Evolutionary conservation across 2,797 vertebrate species (phyloP).

Genomic region (Hoplostethus mediterraneus): DNA sequence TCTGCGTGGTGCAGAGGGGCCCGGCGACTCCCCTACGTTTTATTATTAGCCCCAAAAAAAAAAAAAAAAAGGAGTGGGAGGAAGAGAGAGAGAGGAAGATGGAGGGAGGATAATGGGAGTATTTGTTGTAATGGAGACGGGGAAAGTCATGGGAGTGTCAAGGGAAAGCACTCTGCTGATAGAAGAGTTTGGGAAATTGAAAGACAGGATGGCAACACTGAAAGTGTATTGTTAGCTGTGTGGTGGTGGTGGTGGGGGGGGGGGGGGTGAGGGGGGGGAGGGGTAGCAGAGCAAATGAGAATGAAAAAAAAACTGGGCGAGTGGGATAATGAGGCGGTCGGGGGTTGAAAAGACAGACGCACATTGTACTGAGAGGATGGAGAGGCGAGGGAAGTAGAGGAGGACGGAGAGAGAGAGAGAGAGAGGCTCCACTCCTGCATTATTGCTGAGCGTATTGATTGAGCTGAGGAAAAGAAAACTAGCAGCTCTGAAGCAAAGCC

Average conservation of each 20-base stretch:
- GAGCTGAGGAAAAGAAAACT: conserved; percentile 44
- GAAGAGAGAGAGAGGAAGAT: conserved; percentile 20
- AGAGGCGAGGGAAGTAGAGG: conserved; percentile 23
- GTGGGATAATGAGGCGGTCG: conserved; percentile 56
- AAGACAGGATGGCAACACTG: conserved; percentile 25
- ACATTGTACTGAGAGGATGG: conserved; percentile 33
- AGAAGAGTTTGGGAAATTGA: neutral
- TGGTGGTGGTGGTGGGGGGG: conserved; percentile 25
- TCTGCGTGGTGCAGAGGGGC: conserved; percentile 38
- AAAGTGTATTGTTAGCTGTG: conserved; percentile 54
- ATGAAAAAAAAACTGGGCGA: conserved; percentile 2
- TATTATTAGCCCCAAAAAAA: conserved; percentile 56
- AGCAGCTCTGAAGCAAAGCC: conserved; percentile 42
- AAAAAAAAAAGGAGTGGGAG: conserved; percentile 44
- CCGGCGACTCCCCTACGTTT: conserved; percentile 30
- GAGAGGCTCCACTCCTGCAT: conserved; percentile 69
- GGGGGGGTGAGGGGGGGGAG: conserved; percentile 4
- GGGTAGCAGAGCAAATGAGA: conserved; percentile 48
- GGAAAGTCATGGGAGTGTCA: conserved; percentile 54
- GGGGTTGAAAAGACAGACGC: conserved; percentile 49
- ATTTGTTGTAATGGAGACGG: conserved; percentile 56
- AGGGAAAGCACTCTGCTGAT: conserved; percentile 55
- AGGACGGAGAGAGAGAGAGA: conserved; percentile 39
- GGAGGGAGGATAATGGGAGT: conserved; percentile 43
- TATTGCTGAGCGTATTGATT: conserved; percentile 75